A percentile compares a stretch with the other conserved stretches of the same genome.
These are phyloP conservation scores for Diarsia mendica DNA, from an alignment of 2,888 invertebrate genomes.

Conservation along the genomic window DNA sequence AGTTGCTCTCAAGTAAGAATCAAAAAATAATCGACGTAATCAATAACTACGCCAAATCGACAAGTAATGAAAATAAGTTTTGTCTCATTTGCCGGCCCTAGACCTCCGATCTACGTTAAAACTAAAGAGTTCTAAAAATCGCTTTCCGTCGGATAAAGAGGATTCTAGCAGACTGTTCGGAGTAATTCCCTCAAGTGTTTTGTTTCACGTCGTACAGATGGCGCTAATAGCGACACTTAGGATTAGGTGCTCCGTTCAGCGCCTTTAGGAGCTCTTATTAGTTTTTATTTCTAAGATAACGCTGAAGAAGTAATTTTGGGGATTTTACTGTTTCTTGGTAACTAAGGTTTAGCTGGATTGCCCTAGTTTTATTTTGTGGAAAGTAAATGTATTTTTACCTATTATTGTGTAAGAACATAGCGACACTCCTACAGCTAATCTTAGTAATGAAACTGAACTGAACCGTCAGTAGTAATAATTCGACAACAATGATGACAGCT, in stretches of 20 bases:
- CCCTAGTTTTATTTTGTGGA: slow-evolving; percentile 4
- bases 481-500: not conserved
- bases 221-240: slow-evolving; percentile 41
- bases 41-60: not conserved
- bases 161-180: slow-evolving; percentile 23
- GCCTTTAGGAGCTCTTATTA: slow-evolving; percentile 15
- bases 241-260: slow-evolving; percentile 26
- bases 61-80: not conserved
- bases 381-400: not conserved
- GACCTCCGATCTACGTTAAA: slow-evolving; percentile 13
- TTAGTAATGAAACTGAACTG: not conserved
- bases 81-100: slow-evolving; percentile 20
- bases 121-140: slow-evolving; percentile 50
- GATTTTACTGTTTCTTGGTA: slow-evolving; percentile 4
- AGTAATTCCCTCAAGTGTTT: slow-evolving; percentile 59
- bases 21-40: not conserved
- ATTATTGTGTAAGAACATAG: not conserved
- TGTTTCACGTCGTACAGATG: slow-evolving; percentile 50
- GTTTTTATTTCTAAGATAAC: slow-evolving; percentile 40
- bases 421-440: not conserved
- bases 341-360: slow-evolving; percentile 17
- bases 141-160: slow-evolving; percentile 31
- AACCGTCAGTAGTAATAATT: not conserved
- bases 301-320: slow-evolving; percentile 19
- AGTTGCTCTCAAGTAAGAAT: not conserved